Percentiles rank a stretch among this genome's conserved stretches.
These are phyloP conservation scores for Lordiphosa collinella DNA, from an alignment of 1,140 invertebrate genomes.

Conservation along the genomic window DNA sequence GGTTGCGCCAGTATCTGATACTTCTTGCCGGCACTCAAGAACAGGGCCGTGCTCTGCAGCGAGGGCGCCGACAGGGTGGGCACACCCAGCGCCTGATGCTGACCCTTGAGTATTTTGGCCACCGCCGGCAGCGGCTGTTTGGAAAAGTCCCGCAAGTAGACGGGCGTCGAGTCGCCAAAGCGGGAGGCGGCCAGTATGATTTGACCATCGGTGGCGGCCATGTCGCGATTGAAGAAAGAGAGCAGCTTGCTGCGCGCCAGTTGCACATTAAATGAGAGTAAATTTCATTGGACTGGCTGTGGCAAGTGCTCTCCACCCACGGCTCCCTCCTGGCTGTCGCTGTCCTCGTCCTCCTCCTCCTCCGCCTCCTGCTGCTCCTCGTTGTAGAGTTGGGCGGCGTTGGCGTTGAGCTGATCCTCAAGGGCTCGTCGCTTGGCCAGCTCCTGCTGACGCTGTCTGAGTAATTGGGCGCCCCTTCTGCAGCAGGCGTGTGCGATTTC, in stretches of 20 bases:
- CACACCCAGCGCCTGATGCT: slow-evolving; percentile 92
- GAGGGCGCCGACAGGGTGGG: slow-evolving; percentile 91
- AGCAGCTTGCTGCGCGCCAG: slow-evolving; percentile 78
- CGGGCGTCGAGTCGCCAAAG: slow-evolving; percentile 85
- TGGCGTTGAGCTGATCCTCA: slow-evolving; percentile 63
- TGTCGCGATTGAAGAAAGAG: slow-evolving; percentile 80
- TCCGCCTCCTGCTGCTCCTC: slow-evolving; percentile 6
- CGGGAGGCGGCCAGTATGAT: slow-evolving; percentile 90
- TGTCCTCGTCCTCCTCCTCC: background rate
- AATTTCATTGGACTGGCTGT: slow-evolving; percentile 77
- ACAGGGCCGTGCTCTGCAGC: slow-evolving; percentile 89
- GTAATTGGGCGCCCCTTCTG: slow-evolving; percentile 59
- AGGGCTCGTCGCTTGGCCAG: slow-evolving; percentile 54
- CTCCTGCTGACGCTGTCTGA: slow-evolving; percentile 58
- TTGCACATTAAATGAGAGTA: slow-evolving; percentile 79
- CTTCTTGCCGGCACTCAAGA: slow-evolving; percentile 90
- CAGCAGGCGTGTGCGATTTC: slow-evolving; percentile 63
- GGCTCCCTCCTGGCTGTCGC: slow-evolving; percentile 31
- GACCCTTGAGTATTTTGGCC: slow-evolving; percentile 94
- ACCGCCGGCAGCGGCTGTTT: slow-evolving; percentile 90
- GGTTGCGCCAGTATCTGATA: slow-evolving; percentile 94
- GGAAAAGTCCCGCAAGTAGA: slow-evolving; percentile 81
- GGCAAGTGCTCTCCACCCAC: slow-evolving; percentile 43
- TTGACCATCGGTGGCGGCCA: slow-evolving; percentile 92
- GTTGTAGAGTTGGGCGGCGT: slow-evolving; percentile 8